Percentiles rank a stretch among this genome's conserved stretches.
phyloP scores from a whole-genome alignment of 2,113 vertebrate species.

The Nannobrachium achirus region DNA sequence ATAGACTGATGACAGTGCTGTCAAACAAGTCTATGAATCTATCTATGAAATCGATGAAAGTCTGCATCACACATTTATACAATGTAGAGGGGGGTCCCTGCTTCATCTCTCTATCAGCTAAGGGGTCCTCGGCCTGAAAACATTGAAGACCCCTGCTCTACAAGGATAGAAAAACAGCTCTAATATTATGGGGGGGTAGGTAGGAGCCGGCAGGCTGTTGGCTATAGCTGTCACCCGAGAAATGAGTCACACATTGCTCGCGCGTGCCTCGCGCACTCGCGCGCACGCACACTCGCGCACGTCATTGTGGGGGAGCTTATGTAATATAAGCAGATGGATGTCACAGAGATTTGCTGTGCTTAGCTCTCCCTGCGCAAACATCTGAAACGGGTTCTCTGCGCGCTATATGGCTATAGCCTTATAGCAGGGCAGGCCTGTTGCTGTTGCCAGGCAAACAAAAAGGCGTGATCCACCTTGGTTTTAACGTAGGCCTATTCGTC shows the following conservation, averaged over 20 bases:
- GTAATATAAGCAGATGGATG: constrained; percentile 64
- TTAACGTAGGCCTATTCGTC: constrained; percentile 35
- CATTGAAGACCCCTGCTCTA: too few species aligned
- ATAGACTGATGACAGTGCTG: too few species aligned
- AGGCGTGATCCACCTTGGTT: constrained; percentile 28
- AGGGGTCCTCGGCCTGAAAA: too few species aligned
- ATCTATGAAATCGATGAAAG: too few species aligned
- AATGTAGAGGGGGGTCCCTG: too few species aligned
- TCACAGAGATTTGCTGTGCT: constrained; percentile 61
- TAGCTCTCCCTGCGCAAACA: constrained; percentile 64
- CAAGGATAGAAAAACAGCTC: neutral
- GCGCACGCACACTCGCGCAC: constrained; percentile 3
- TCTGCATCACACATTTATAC: too few species aligned
- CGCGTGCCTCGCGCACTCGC: too few species aligned
- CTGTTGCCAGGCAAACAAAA: constrained; percentile 45
- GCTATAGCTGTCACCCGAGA: constrained; percentile 18
- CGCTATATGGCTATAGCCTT: neutral
- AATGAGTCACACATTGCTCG: too few species aligned
- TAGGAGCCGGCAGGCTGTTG: neutral
- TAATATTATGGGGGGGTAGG: constrained; percentile 17
- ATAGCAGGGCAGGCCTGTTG: constrained; percentile 1
- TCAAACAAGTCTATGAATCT: too few species aligned
- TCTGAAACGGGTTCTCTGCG: constrained; percentile 65
- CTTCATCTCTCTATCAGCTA: too few species aligned
- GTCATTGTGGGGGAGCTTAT: constrained; percentile 44